Evolutionary conservation across 2,797 vertebrate species (phyloP).

Genomic region (Coranthus polyacanthus): DNA sequence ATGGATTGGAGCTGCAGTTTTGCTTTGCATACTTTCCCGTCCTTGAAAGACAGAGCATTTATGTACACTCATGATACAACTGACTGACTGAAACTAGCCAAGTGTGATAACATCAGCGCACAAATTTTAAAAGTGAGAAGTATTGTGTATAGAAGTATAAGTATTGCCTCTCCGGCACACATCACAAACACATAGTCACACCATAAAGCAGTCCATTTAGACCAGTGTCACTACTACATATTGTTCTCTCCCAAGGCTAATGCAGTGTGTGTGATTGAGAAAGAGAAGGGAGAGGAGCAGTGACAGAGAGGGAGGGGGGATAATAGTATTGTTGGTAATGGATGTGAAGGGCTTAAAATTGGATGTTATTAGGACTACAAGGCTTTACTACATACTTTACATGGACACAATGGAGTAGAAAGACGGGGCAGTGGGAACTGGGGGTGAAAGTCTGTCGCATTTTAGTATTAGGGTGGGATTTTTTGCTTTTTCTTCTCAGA

Average conservation of each 20-base stretch:
- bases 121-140: not conserved
- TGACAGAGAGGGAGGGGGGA: conserved; percentile 21
- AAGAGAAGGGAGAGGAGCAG: not conserved
- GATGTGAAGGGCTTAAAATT: conserved; percentile 83
- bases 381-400: conserved; percentile 76
- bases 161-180: conserved; percentile 15
- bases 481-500: not conserved
- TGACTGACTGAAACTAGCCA: conserved; percentile 4
- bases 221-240: conserved; percentile 56
- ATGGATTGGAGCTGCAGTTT: no score
- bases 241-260: conserved; percentile 73
- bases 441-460: conserved; percentile 22
- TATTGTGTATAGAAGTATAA: conserved; percentile 2
- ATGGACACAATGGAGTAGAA: conserved; percentile 64
- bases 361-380: conserved; percentile 83
- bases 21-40: not conserved
- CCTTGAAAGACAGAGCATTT: not conserved
- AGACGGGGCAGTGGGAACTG: conserved; percentile 30
- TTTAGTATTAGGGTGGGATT: conserved; percentile 21
- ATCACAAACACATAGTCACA: conserved; percentile 39
- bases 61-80: not conserved
- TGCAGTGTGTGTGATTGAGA: conserved; percentile 46
- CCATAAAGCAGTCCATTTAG: conserved; percentile 64
- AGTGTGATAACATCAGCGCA: not conserved
- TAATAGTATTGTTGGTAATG: conserved; percentile 80